Evolutionary conservation across 2,113 vertebrate species (phyloP).

Genomic region (Tragelaphus imberbis): DNA sequence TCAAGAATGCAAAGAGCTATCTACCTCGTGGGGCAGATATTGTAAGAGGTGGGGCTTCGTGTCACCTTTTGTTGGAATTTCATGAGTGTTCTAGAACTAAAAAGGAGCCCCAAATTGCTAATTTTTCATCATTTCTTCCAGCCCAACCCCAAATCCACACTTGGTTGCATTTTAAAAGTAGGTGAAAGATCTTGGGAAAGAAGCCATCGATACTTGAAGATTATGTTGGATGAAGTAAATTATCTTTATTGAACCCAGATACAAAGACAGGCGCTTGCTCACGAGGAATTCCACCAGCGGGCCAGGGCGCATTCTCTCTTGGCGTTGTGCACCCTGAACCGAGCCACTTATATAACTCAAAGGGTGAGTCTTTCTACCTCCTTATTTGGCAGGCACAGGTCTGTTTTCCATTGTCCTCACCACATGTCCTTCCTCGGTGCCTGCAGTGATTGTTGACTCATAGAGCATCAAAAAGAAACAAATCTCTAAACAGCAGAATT

Average conservation of each 20-base stretch:
- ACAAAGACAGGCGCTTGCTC: neutral
- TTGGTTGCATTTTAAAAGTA: conserved; percentile 40
- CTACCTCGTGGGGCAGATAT: neutral
- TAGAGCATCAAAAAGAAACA: conserved; percentile 34
- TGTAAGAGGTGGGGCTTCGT: neutral
- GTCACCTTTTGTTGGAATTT: neutral
- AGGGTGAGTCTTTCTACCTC: neutral
- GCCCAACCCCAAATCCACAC: conserved; percentile 29
- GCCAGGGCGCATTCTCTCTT: neutral
- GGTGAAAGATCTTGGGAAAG: conserved; percentile 55
- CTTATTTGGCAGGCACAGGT: neutral
- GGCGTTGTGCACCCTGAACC: neutral
- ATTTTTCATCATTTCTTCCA: neutral
- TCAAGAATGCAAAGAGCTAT: neutral
- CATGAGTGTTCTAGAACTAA: neutral
- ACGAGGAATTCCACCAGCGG: neutral
- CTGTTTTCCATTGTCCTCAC: conserved; percentile 28
- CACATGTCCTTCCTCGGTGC: neutral
- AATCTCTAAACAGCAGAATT: conserved; percentile 30
- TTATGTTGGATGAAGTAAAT: conserved; percentile 10
- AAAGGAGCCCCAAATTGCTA: neutral
- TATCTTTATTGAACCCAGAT: conserved; percentile 59
- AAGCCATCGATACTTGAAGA: conserved; percentile 1
- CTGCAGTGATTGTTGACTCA: neutral
- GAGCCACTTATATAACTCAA: neutral